Base-by-base conservation (phyloP, 2,113 vertebrate species). In the Petroica traversi region DNA sequence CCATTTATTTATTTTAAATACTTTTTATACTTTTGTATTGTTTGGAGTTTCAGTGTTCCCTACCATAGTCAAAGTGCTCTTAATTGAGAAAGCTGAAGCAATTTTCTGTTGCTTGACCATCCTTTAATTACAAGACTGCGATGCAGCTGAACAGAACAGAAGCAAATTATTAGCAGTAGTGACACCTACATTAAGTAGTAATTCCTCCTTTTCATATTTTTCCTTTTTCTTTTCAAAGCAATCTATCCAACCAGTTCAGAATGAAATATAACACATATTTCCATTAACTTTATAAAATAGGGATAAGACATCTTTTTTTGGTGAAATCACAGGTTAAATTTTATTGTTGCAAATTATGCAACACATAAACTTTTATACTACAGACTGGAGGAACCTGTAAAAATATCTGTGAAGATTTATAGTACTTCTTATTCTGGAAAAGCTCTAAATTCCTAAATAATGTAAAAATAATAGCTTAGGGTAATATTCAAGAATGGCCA, bases 401-500 rank as follows among this genome's bases (percentile, higher is more conserved):
- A 62, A 19, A 36, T 45, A 73, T 34, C 26, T 43, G 12, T 84
- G 36, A 87, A 76, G 66, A 33, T 86, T 69, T 83, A 17, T 46
- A 29, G 14, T 77, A 49, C 15, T 54, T 75, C 31, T 67, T 95
- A 57, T 49, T 82, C 28, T 54, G 61, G 74, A 89, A 76, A 62
- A 71, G 3, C 19, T 85, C 59, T 58, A 81, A 85, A 46, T 92
- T 96, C 18, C 79, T 89, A 36, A 95, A 91, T 92, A 88, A 78
- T 81, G 33, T 74, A n/a, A 61, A 87, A 93, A 51, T 69, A 89
- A 59, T 34, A 88, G 18, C 29, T 71, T 89, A 73, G 11, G 55
- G 40, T 88, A 45, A 75, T 87, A 52, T 34, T 62, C 40, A 48
- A 29, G 77, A 92, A 80, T 64, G 55, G 43, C 49, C 92, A 36